Evolutionary conservation across 2,888 invertebrate genomes (phyloP).

Genomic region (Diarsia mendica): DNA sequence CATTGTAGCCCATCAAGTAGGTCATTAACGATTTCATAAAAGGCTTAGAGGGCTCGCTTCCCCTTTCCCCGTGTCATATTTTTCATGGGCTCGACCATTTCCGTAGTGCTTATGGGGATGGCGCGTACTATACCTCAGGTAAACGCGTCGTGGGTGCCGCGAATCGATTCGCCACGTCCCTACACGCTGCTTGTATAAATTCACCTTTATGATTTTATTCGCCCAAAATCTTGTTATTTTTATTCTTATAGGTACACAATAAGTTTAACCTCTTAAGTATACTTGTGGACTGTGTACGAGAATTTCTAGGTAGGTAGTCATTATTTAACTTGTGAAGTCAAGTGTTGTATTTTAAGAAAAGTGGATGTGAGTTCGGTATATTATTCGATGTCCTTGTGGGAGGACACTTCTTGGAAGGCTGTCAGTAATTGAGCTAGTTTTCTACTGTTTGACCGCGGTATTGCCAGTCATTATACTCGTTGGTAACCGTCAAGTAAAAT

Average conservation of each 20-base stretch:
- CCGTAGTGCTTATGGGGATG: slow-evolving; percentile 77
- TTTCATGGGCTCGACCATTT: slow-evolving; percentile 84
- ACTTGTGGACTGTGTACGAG: slow-evolving; percentile 23
- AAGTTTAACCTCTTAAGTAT: slow-evolving; percentile 43
- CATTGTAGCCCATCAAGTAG: slow-evolving; percentile 79
- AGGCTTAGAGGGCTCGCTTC: slow-evolving; percentile 84
- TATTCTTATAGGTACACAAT: slow-evolving; percentile 47
- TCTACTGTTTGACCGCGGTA: slow-evolving; percentile 30
- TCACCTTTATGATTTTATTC: slow-evolving; percentile 52
- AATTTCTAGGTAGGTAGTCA: slow-evolving; percentile 33
- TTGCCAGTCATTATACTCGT: slow-evolving; percentile 42
- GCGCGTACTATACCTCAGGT: slow-evolving; percentile 67
- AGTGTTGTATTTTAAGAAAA: slow-evolving; percentile 28
- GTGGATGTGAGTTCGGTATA: slow-evolving; percentile 16
- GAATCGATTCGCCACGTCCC: slow-evolving; percentile 61
- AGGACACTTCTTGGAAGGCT: slow-evolving; percentile 50
- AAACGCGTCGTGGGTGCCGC: slow-evolving; percentile 62
- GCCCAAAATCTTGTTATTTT: slow-evolving; percentile 53
- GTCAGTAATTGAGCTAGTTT: slow-evolving; percentile 43
- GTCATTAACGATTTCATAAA: slow-evolving; percentile 89
- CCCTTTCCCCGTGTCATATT: slow-evolving; percentile 84
- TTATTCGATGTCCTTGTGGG: slow-evolving; percentile 44
- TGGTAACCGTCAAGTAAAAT: slow-evolving; percentile 17
- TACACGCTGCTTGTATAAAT: slow-evolving; percentile 43
- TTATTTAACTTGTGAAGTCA: slow-evolving; percentile 45